Conservation (phyloP, 2,113 vertebrate genomes). For the Phocoena phocoena region DNA sequence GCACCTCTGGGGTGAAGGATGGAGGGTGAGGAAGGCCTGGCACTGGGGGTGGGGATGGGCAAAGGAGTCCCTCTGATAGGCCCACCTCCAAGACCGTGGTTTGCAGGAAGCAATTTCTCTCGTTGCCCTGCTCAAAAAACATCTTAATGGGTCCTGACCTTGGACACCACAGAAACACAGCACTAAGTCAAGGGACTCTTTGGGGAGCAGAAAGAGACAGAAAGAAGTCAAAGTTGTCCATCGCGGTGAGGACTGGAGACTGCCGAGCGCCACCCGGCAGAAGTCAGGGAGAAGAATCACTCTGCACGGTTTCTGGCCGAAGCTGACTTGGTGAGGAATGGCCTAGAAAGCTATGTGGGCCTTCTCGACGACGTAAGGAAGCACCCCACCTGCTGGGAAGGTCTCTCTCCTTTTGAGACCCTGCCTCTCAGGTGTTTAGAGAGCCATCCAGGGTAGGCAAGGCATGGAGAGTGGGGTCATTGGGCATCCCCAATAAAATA, state of each 20-base stretch:
- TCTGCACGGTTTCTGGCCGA: not conserved
- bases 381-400: not conserved
- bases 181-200: not conserved
- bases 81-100: not conserved
- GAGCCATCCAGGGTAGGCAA: not conserved
- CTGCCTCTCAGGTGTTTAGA: not conserved
- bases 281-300: not conserved
- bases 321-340: not conserved
- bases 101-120: not conserved
- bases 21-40: not conserved
- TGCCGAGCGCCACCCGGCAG: not conserved
- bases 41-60: not conserved
- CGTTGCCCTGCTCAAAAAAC: not conserved
- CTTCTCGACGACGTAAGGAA: fast-evolving
- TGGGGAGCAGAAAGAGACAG: not conserved
- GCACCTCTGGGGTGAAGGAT: not conserved
- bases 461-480: not conserved
- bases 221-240: not conserved
- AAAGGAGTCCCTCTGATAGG: not conserved
- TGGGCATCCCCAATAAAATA: constrained; percentile 24
- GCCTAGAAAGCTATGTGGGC: not conserved
- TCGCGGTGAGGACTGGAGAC: not conserved
- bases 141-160: not conserved
- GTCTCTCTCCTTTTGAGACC: not conserved
- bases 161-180: not conserved